Conservation (phyloP, 2,113 vertebrate species). For the Campylorhamphus procurvoides region DNA sequence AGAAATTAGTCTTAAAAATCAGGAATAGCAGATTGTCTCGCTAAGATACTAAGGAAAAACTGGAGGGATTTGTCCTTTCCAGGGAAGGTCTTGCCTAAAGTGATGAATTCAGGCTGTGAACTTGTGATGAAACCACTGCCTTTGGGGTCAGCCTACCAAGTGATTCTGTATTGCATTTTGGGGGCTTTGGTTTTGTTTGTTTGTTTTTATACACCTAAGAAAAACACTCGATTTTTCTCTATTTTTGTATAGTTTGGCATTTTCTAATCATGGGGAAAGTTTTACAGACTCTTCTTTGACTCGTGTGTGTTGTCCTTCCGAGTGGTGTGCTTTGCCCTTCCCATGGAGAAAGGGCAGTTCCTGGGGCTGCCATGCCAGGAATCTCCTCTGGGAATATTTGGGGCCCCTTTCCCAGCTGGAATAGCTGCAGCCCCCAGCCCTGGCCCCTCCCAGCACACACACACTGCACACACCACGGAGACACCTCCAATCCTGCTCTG, state of each 20-base stretch:
- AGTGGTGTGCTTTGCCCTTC: constrained; percentile 52
- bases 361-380: constrained; percentile 2
- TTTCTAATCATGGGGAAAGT: constrained; percentile 71
- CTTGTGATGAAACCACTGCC: neutral
- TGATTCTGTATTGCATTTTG: constrained; percentile 45
- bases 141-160: constrained; percentile 37
- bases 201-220: constrained; percentile 66
- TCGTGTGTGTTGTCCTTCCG: constrained; percentile 21
- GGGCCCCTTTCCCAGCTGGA: neutral
- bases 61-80: neutral
- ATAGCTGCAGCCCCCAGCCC: neutral
- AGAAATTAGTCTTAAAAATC: neutral
- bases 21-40: neutral
- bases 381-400: neutral
- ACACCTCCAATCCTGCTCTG: neutral
- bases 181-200: neutral
- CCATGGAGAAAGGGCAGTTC: neutral
- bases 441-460: neutral
- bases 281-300: constrained; percentile 61
- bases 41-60: neutral
- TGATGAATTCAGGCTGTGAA: neutral
- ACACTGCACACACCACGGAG: neutral
- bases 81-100: neutral
- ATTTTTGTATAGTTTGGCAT: constrained; percentile 80
- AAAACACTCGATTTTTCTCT: constrained; percentile 67